Evolutionary conservation across 2,113 vertebrate species (phyloP).

Genomic region (Amphilophus citrinellus): DNA sequence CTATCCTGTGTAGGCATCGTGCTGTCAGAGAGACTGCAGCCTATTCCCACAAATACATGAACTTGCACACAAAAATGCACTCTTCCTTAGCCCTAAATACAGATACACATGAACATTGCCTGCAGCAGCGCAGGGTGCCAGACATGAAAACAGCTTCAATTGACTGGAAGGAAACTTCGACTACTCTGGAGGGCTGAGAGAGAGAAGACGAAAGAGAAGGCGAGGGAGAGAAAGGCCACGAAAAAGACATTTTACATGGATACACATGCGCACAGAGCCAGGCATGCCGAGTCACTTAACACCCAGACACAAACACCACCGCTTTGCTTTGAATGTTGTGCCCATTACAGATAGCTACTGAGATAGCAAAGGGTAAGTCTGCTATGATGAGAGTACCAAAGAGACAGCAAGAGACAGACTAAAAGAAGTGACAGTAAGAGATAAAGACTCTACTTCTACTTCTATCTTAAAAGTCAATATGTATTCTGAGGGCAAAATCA

Average conservation of each 20-base stretch:
- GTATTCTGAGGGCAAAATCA: constrained; percentile 51
- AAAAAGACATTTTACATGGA: constrained; percentile 47
- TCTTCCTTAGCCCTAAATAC: constrained; percentile 22
- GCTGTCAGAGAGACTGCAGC: constrained; percentile 30
- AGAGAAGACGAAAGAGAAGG: constrained; percentile 4
- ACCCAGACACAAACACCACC: constrained; percentile 45
- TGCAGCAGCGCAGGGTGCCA: constrained; percentile 39
- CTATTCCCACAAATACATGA: constrained; percentile 16
- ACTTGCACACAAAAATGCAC: constrained; percentile 24
- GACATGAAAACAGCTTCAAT: constrained; percentile 69
- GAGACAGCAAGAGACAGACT: constrained; percentile 28
- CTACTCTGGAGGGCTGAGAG: constrained; percentile 39
- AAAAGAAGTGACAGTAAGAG: constrained; percentile 49
- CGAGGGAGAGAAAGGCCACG: constrained; percentile 1
- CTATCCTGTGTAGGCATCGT: constrained; percentile 22
- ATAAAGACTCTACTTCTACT: constrained; percentile 54
- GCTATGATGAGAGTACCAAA: constrained; percentile 55
- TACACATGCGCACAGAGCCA: constrained; percentile 15
- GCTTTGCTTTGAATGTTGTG: constrained; percentile 63
- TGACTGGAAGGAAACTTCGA: constrained; percentile 65
- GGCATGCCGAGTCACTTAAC: constrained; percentile 56
- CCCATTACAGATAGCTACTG: constrained; percentile 61
- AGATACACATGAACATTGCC: constrained; percentile 38
- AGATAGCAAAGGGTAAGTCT: constrained; percentile 57
- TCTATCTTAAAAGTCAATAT: constrained; percentile 44